Base-by-base conservation (phyloP, 2,888 invertebrate species). In the Phortica okadai region DNA sequence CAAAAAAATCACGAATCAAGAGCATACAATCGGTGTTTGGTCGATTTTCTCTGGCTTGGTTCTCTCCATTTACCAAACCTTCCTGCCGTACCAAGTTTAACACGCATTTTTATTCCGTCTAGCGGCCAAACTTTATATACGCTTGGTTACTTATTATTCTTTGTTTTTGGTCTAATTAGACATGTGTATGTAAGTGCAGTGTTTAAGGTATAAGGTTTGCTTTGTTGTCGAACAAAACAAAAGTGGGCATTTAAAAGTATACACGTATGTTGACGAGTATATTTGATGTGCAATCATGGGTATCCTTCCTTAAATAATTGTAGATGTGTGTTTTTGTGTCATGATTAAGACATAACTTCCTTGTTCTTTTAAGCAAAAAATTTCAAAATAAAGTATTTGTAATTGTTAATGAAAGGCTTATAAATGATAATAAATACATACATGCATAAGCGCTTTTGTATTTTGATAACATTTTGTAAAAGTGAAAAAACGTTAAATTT, bases 21-120 rank as follows among this genome's bases (percentile, higher is more conserved):
- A 98, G 97, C 88, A 95, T 99, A 84, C 98, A 98, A 90, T 95
- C 97, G 0, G 99, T 99, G 4, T 99, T 99, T 92, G 99, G 99
- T 41, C 94, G 98, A 14, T 98, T 99, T 92, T 97, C 98, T 0
- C 91, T 98, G 75, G 94, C 96, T 4, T 99, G 99, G 99, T 98
- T 99, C 91, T 95, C 96, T 8, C 93, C 92, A 11, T 92, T 92
- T 78, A 94, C 94, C 75, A 94, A 96, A 81, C 97, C 97, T 7
- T 93, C 95, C 78, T 94, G 95, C 73, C 96, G 96, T 91, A 94
- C 94, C 70, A 96, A 96, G 91, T 93, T 95, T 82, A 96, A 96
- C 88, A 93, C 94, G 86, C 96, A 96, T 91, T 93, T 97, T 84
- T 97, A 97, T 92, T 96, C 97, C 79, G 97, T 97, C 83, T 97